Evolutionary conservation across 2,888 invertebrate species (phyloP), one percentile per base, ranked within the genome.

Genomic region (Steinernema scapterisci): DNA sequence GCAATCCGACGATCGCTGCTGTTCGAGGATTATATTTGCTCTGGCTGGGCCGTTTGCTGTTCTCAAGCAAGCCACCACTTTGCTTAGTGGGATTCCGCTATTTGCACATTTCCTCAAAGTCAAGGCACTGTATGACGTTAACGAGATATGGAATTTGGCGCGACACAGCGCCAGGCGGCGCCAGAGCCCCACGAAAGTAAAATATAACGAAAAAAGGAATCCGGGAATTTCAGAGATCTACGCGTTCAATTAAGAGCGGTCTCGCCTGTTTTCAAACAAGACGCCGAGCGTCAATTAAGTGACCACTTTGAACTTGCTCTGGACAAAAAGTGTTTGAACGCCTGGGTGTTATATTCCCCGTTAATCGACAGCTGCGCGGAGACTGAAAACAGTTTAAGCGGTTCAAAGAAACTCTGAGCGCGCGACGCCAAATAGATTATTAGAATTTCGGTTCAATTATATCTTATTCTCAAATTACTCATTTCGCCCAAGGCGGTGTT

Each of bases 101-200:
- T 63, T 63, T 63, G 63, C 63, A 63, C 63, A 63, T 63, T 63
- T 63, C 27, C 63, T 25, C 31, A 63, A n/a, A 63, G 63, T 52
- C 52, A 23, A 21, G 48, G 11, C 38, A 38, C 38, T 38, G 38
- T 38, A 38, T 38, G 38, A 23, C 63, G 63, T 31, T 31, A 2
- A 31, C 3, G 38, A 16, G 31, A 63, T 38, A 63, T 63, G 63
- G 31, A 63, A 63, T 63, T 25, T 27, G 38, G 38, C 38, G 38
- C 38, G 9, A 38, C 38, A 9, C 38, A 9, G 38, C 38, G 38
- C 5, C 38, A 9, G 3, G 38, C 3, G 5, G 38, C 38, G 38
- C 9, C 38, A 9, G 9, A 38, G 38, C 38, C 9, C 38, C 9
- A 19, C 54, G 31, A 31, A 31, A 38, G 9, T 38, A 38, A 38